phyloP scores from a whole-genome alignment of 2,888 invertebrate genomes.

The Sphinx pinastri region DNA sequence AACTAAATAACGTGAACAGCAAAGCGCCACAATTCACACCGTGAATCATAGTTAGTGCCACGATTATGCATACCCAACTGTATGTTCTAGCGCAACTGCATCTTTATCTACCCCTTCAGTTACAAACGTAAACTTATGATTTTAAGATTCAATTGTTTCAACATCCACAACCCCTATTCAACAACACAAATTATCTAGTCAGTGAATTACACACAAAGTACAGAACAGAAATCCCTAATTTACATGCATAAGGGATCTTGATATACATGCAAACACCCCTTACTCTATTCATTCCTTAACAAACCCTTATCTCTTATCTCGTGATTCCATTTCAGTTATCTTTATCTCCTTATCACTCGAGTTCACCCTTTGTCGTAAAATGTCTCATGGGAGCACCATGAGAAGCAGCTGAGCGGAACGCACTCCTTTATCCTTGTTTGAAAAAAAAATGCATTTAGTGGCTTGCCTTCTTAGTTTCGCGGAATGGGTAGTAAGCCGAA shows the following conservation, averaged over 20 bases:
- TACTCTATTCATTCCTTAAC: conserved; percentile 19
- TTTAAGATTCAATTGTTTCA: background rate
- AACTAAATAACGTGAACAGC: too few species aligned
- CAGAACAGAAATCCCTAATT: background rate
- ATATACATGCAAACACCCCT: conserved; percentile 8
- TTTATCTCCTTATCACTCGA: conserved; percentile 49
- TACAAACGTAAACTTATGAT: too few species aligned
- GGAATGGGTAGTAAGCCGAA: too few species aligned
- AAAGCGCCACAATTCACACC: too few species aligned
- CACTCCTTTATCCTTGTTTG: background rate
- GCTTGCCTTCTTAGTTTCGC: too few species aligned
- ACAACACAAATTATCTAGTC: background rate
- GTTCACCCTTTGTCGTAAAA: conserved; percentile 43
- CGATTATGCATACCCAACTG: too few species aligned
- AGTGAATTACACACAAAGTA: background rate
- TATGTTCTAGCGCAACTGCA: too few species aligned
- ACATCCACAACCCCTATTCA: background rate
- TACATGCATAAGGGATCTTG: conserved; percentile 1
- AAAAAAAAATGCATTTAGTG: background rate
- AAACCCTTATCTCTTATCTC: conserved; percentile 23
- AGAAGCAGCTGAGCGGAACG: background rate
- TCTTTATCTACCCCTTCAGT: too few species aligned
- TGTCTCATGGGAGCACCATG: conserved; percentile 6
- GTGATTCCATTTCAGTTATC: conserved; percentile 45
- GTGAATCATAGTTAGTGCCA: too few species aligned